Conservation (phyloP, 2,888 invertebrate species). For the Sinohyriopsis cumingii region DNA sequence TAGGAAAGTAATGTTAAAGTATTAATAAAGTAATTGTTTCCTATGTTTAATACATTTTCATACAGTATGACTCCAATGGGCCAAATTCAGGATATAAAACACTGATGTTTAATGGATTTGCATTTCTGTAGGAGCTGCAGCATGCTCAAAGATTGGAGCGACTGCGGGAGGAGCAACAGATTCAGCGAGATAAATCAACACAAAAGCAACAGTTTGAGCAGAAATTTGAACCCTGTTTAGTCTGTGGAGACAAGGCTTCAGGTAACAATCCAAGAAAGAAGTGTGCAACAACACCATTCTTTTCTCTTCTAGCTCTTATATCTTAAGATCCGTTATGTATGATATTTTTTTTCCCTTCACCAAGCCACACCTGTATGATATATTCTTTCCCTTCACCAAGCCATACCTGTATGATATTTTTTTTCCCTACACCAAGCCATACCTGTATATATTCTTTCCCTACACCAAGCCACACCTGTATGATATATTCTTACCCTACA, state of each 20-base stretch:
- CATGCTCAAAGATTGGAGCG: constrained; percentile 60
- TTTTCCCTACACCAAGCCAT: too few species aligned
- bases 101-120: background rate
- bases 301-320: too few species aligned
- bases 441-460: too few species aligned
- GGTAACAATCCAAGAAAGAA: constrained; percentile 72
- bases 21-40: background rate
- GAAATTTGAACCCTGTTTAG: constrained; percentile 86
- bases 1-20: background rate
- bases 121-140: constrained; percentile 52
- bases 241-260: constrained; percentile 96
- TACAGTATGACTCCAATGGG: background rate
- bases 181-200: constrained; percentile 52
- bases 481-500: too few species aligned
- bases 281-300: background rate
- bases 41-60: background rate
- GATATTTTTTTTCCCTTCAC: too few species aligned
- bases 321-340: too few species aligned
- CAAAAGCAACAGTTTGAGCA: constrained; percentile 62
- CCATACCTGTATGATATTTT: too few species aligned
- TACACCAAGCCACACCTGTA: too few species aligned
- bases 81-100: background rate
- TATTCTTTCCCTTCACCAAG: too few species aligned
- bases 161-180: constrained; percentile 56
- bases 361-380: too few species aligned